These are phyloP conservation scores for Petrocephalus schoutedeni DNA, from an alignment of 2,797 vertebrate genomes.

Conservation along the genomic window DNA sequence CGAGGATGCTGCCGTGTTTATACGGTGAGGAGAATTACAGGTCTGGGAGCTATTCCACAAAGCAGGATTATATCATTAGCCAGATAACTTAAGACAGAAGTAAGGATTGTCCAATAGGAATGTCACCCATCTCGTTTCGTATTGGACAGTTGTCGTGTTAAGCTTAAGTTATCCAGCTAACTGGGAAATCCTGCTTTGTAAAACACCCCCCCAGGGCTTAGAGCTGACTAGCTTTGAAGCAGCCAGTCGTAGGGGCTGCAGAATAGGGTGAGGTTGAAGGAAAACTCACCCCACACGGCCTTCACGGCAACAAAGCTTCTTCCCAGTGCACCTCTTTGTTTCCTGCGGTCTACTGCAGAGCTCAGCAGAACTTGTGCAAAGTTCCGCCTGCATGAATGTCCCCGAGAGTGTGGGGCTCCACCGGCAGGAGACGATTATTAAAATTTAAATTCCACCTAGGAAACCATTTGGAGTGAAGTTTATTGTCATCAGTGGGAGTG, in stretches of 20 bases:
- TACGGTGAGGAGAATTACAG: background rate
- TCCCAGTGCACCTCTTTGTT: background rate
- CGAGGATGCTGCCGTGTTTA: background rate
- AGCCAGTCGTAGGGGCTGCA: background rate
- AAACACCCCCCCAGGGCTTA: background rate
- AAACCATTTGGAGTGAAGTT: slow-evolving; percentile 12
- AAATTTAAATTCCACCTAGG: background rate
- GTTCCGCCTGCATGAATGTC: background rate
- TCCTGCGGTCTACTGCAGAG: background rate
- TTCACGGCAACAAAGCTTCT: background rate
- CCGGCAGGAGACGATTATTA: background rate
- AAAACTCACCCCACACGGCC: background rate
- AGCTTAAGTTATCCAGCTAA: background rate
- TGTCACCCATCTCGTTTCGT: background rate
- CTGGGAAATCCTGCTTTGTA: background rate
- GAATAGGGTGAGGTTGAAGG: background rate
- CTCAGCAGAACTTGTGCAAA: background rate
- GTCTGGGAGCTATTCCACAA: background rate
- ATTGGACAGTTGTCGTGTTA: background rate
- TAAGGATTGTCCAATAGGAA: background rate
- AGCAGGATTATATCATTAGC: background rate
- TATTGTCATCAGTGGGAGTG: background rate
- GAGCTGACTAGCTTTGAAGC: background rate
- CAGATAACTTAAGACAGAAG: background rate
- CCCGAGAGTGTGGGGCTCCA: background rate